These are phyloP conservation scores for Dromococcyx pavoninus DNA, from an alignment of 2,797 vertebrate genomes.

Conservation along the genomic window DNA sequence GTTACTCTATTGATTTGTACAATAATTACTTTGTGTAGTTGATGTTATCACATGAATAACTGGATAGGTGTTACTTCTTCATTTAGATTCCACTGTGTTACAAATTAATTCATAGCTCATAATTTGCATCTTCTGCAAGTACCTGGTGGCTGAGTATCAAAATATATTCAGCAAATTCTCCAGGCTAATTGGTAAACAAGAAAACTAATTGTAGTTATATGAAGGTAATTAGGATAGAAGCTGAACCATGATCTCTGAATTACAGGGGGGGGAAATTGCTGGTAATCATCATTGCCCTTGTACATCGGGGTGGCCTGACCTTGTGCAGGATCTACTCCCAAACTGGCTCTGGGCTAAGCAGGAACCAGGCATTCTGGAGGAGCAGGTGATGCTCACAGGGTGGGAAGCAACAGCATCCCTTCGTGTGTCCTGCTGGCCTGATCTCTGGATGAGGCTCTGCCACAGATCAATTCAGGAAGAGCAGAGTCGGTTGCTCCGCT, in stretches of 20 bases:
- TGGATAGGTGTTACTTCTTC: constrained; percentile 31
- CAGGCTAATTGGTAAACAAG: constrained; percentile 57
- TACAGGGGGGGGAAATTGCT: neutral
- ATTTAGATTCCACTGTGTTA: constrained; percentile 14
- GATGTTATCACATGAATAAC: constrained; percentile 48
- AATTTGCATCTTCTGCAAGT: constrained; percentile 57
- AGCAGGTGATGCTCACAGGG: neutral
- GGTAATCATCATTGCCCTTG: neutral
- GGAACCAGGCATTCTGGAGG: neutral
- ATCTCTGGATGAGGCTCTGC: neutral
- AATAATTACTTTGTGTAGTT: constrained; percentile 19
- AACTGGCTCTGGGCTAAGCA: neutral
- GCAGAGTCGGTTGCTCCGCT: neutral
- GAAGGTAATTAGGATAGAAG: constrained; percentile 4
- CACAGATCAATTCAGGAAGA: neutral
- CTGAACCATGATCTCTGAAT: neutral
- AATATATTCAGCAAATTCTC: constrained; percentile 55
- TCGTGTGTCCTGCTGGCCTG: neutral
- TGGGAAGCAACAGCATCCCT: neutral
- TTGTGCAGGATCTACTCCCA: neutral
- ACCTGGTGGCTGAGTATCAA: constrained; percentile 46
- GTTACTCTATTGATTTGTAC: constrained; percentile 26
- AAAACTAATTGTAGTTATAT: constrained; percentile 52
- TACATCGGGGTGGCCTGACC: neutral
- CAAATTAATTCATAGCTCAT: constrained; percentile 54